Percentiles rank a stretch among this genome's conserved stretches.
Conservation (phyloP, 2,888 invertebrate species). For the Lomographa bimaculata region DNA sequence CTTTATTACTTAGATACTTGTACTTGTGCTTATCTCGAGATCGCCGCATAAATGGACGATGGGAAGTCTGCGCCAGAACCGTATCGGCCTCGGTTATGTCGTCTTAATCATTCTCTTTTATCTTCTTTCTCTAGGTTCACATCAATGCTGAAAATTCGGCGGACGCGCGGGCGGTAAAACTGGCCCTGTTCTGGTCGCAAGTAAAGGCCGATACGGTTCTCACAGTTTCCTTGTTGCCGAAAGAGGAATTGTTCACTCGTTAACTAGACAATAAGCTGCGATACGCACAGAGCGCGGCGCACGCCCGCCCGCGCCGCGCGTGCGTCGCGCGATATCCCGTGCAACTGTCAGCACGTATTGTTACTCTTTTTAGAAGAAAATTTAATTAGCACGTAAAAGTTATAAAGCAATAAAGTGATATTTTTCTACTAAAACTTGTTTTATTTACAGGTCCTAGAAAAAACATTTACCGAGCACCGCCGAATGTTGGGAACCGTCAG, state of each 20-base stretch:
- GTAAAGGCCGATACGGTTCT: no score
- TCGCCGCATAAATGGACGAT: neutral
- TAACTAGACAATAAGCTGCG: constrained; percentile 47
- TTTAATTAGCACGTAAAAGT: constrained; percentile 39
- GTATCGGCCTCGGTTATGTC: neutral
- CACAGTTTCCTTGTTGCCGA: constrained; percentile 13
- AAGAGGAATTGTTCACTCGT: constrained; percentile 15
- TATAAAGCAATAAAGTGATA: constrained; percentile 66
- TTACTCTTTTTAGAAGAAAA: constrained; percentile 29
- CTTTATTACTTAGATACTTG: no score
- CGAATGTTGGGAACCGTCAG: no score
- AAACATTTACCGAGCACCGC: neutral
- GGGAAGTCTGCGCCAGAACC: no score
- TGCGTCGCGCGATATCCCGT: neutral
- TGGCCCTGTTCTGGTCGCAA: no score
- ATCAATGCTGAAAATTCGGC: no score
- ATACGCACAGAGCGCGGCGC: constrained; percentile 37
- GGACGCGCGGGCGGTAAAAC: no score
- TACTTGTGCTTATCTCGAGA: no score
- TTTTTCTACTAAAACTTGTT: constrained; percentile 47
- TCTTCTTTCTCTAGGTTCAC: no score
- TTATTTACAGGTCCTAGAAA: no score
- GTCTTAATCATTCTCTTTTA: no score
- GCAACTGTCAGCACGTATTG: constrained; percentile 15
- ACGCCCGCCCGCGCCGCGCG: constrained; percentile 4